A percentile compares a stretch with the other conserved stretches of the same genome.
Evolutionary conservation across 1,140 invertebrate genomes (phyloP).

Genomic region (Zelostemma sp.): DNA sequence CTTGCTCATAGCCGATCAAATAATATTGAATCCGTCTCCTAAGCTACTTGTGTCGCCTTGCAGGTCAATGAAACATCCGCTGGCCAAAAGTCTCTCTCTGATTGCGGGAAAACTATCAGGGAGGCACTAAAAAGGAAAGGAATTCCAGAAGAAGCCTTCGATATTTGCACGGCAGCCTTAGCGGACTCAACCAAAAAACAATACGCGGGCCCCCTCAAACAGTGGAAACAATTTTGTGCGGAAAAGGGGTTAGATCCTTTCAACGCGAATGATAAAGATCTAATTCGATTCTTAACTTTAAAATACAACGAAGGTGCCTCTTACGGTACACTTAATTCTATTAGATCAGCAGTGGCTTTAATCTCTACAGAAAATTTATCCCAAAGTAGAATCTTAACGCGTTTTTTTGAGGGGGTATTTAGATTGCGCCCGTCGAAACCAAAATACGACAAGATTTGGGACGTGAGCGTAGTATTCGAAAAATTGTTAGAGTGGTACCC

Average conservation of each 20-base stretch:
- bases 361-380: slow-evolving; percentile 3
- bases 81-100: slow-evolving; percentile 5
- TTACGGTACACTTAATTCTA: slow-evolving; percentile 18
- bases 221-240: not conserved
- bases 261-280: not conserved
- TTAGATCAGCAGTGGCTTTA: slow-evolving; percentile 12
- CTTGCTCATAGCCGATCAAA: slow-evolving; percentile 3
- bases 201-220: not conserved
- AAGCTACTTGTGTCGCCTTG: slow-evolving; percentile 18
- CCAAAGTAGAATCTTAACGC: not conserved
- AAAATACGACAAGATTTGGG: slow-evolving; percentile 18
- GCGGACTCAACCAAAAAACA: not conserved
- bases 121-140: slow-evolving; percentile 6
- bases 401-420: slow-evolving; percentile 12
- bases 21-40: slow-evolving; percentile 7
- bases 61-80: slow-evolving; percentile 11
- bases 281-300: slow-evolving; percentile 6
- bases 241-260: slow-evolving; percentile 2
- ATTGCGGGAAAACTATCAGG: slow-evolving; percentile 18
- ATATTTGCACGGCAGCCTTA: not conserved
- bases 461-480: slow-evolving; percentile 15
- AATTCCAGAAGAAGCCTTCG: not conserved
- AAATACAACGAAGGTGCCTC: slow-evolving; percentile 2
- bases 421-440: slow-evolving; percentile 16
- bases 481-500: slow-evolving; percentile 1